Evolutionary conservation across 1,140 invertebrate genomes (phyloP).

Genomic region (Drosophila truncata): DNA sequence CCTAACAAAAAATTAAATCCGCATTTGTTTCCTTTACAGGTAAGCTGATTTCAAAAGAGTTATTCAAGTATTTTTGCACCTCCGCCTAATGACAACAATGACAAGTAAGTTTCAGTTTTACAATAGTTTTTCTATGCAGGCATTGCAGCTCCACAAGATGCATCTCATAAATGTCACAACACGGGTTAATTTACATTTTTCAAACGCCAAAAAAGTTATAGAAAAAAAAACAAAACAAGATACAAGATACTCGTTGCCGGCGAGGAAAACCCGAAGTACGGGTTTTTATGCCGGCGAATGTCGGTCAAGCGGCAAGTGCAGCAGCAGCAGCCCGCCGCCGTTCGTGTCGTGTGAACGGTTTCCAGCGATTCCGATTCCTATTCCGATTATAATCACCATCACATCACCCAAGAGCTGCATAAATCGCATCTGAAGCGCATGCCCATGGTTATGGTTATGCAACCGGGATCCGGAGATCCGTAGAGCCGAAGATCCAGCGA

Average conservation of each 20-base stretch:
- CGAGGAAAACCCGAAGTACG: slow-evolving; percentile 40
- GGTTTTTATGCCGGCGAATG: slow-evolving; percentile 39
- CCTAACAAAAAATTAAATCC: not conserved
- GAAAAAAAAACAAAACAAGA: not conserved
- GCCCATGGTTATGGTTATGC: slow-evolving; percentile 44
- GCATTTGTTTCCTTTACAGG: slow-evolving; percentile 13
- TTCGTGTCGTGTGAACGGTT: slow-evolving; percentile 42
- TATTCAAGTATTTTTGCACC: not conserved
- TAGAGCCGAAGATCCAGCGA: slow-evolving; percentile 7
- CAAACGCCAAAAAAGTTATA: slow-evolving; percentile 17
- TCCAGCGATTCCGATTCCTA: slow-evolving; percentile 36
- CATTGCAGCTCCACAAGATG: slow-evolving; percentile 3
- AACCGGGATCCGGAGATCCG: slow-evolving; percentile 46
- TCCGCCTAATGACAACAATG: slow-evolving; percentile 27
- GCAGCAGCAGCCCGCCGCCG: not conserved
- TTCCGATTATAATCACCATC: slow-evolving; percentile 37
- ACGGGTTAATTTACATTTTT: slow-evolving; percentile 35
- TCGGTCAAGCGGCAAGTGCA: slow-evolving; percentile 63
- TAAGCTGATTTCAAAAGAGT: slow-evolving; percentile 12
- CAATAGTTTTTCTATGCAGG: not conserved
- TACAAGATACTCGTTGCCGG: slow-evolving; percentile 3
- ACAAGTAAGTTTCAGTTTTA: slow-evolving; percentile 34
- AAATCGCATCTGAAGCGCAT: slow-evolving; percentile 37
- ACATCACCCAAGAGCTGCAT: slow-evolving; percentile 13
- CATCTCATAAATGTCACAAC: slow-evolving; percentile 49